Conservation (phyloP, 2,113 vertebrate species). For the Mobula hypostoma region DNA sequence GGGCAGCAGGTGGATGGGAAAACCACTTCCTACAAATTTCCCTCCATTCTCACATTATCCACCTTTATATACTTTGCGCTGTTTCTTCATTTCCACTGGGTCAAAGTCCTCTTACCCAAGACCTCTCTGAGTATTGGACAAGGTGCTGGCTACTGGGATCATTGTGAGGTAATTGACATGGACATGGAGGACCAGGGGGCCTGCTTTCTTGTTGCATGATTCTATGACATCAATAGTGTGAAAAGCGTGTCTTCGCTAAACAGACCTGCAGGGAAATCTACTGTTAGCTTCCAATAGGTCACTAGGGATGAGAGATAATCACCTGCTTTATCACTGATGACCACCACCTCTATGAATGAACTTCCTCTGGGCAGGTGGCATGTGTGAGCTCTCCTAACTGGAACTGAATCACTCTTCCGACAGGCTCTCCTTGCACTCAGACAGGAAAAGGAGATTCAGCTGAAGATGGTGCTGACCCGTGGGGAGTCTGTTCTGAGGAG, state of each 20-base stretch:
- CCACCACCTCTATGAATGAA: neutral
- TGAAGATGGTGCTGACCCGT: slow-evolving; percentile 82
- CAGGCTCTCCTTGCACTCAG: slow-evolving; percentile 76
- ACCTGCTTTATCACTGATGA: neutral
- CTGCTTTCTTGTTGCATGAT: too few relatives aligned
- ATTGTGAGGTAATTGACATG: too few relatives aligned
- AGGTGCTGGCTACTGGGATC: too few relatives aligned
- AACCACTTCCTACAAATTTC: neutral
- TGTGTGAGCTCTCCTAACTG: neutral
- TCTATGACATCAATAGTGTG: too few relatives aligned
- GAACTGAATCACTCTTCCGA: neutral
- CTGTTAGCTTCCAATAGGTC: neutral
- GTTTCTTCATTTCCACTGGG: neutral
- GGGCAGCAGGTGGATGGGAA: neutral
- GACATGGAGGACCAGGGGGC: too few relatives aligned
- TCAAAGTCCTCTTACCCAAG: neutral
- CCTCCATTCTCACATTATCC: neutral
- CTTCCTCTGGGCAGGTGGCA: neutral
- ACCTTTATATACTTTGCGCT: neutral
- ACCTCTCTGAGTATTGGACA: neutral
- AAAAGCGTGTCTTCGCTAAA: neutral
- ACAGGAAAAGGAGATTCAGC: slow-evolving; percentile 90
- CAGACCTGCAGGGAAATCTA: neutral
- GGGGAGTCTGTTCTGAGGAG: slow-evolving; percentile 89
- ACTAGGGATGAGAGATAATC: neutral